Evolutionary conservation across 1,140 invertebrate genomes (phyloP), one percentile per base, ranked within the genome.

Genomic region (Drepana arcuata): DNA sequence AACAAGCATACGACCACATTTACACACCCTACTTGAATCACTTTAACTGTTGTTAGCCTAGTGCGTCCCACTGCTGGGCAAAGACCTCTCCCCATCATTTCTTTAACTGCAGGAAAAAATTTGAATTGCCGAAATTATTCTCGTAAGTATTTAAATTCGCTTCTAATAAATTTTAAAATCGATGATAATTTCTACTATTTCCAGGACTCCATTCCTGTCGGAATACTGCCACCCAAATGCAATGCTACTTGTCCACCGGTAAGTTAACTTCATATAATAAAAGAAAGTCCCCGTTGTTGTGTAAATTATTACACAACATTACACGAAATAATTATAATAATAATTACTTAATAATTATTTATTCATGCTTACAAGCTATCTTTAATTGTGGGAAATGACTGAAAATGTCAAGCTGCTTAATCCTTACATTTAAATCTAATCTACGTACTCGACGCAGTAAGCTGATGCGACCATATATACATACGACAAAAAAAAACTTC

Each of bases 161-260:
- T 15, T 13, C 14, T 37, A 26, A 16, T 1, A n/a, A n/a, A n/a
- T n/a, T 14, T 13, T 24, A 14, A 24, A 12, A 14, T 16, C 14
- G 15, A 27, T 12, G 28, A 11, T 24, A 27, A n/a, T 31, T 32
- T 42, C 9, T 14, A 42, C 33, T 41, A 15, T 7, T 32, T 12
- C 2, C 18, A 24, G 1, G 46, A 49, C 4, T 21, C 40, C 1
- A 14, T 46, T 1, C 29, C 44, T 6, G 46, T 29, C 9, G 24
- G 10, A 4, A 29, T 40, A 35, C 23, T 42, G n/a, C 39, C 52
- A 10, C 11, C 32, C n/a, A 14, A 15, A 5, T 70, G 64, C 32
- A 70, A 72, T 30, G 41, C 31, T 12, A 60, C 69, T 4, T 73
- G 67, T 45, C 65, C 67, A 1, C 43, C 55, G 21, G 67, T 71